Evolutionary conservation across 2,888 invertebrate genomes (phyloP), one percentile per base, ranked within the genome.

Genomic region (Yponomeuta evonymella): DNA sequence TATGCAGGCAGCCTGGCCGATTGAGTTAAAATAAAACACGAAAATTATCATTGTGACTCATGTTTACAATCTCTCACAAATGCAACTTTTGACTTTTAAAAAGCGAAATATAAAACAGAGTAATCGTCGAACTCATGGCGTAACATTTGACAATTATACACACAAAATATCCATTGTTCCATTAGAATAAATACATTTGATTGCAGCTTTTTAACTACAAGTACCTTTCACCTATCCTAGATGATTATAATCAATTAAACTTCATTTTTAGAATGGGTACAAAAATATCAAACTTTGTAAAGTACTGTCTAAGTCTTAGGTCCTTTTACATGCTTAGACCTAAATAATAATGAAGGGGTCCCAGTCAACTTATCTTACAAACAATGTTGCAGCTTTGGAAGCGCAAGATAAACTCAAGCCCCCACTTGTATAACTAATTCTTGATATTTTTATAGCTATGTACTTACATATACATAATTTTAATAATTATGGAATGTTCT

Each of bases 1-100:
- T 8, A 43, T 8, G 43, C 43, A 43, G 43, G 3, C 6, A 43
- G 43, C 43, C 6, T 8, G 1, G 69, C 6, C 1, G 51, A 58
- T 5, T 58, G 3, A 4, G 51, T 58, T 15, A 12, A 72, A 82
- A 87, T 85, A 85, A 81, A 88, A 87, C 88, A 81, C 76, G 77
- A 72, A n/a, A 9, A 30, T 74, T 75, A 73, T 83, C 80, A 84
- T 88, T 90, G 89, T 89, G 89, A 90, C 89, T 89, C 88, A 84
- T 88, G 88, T 90, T 90, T 89, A 90, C 86, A 90, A 90, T 89
- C 88, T 88, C 87, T 87, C 89, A 89, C 90, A 89, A 88, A 88
- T 89, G 89, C 89, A 88, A 85, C 85, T 79, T 83, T 87, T 87
- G 83, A 87, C 83, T 86, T 86, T 43, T 85, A 81, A 90, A 81